Percentiles rank a stretch among this genome's conserved stretches.
phyloP scores from a whole-genome alignment of 64 coral and sea anemone species.

The Pocillopora damicornis region DNA sequence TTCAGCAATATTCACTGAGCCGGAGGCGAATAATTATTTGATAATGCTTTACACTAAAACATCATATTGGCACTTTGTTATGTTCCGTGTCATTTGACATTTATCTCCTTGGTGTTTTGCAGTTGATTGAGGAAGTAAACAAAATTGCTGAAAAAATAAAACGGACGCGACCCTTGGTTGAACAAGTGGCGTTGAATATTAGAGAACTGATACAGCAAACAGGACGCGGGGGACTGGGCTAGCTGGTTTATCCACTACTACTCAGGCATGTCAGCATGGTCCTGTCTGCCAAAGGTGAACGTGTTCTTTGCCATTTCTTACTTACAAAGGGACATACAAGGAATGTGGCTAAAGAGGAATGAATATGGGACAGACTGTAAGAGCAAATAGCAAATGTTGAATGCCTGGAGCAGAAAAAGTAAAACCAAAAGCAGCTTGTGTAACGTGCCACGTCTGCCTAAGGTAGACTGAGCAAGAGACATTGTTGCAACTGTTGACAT shows the following conservation, averaged over 20 bases:
- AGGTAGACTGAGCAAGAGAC: too few species aligned
- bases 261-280: neutral
- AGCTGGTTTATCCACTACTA: neutral
- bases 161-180: conserved; percentile 30
- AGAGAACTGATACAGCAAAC: conserved; percentile 32
- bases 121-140: conserved; percentile 35
- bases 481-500: too few species aligned
- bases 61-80: neutral
- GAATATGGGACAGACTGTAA: neutral
- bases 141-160: conserved; percentile 24
- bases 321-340: neutral
- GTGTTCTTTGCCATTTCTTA: neutral
- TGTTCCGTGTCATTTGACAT: too few species aligned
- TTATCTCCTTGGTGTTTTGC: conserved; percentile 1
- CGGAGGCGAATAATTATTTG: neutral
- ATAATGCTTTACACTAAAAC: neutral
- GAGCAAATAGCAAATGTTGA: neutral
- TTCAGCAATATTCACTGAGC: too few species aligned
- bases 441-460: too few species aligned
- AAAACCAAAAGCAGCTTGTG: neutral
- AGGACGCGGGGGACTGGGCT: too few species aligned
- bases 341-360: neutral
- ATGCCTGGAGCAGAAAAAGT: neutral
- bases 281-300: neutral
- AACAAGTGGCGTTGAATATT: conserved; percentile 35